Evolutionary conservation across 2,113 vertebrate species (phyloP).

Genomic region (Machaerirhynchus nigripectus): DNA sequence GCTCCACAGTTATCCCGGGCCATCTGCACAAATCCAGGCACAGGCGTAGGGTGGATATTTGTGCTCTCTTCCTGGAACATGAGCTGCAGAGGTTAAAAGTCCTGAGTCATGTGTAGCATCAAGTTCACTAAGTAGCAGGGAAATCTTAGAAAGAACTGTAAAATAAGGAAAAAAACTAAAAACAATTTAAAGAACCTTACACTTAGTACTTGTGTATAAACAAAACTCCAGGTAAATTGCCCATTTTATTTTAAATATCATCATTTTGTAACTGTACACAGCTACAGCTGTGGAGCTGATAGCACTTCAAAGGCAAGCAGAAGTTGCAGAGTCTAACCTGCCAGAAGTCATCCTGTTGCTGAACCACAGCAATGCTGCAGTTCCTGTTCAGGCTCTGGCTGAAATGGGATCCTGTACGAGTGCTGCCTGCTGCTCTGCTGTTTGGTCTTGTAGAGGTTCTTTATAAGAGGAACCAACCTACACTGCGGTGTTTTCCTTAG

Average conservation of each 20-base stretch:
- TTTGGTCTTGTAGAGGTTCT: not conserved
- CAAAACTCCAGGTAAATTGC: not conserved
- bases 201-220: not conserved
- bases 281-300: not conserved
- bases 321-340: not conserved
- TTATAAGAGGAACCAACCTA: not conserved
- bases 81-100: not conserved
- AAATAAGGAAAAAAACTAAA: not conserved
- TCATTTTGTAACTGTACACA: not conserved
- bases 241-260: not conserved
- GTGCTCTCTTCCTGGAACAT: not conserved
- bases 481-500: not conserved
- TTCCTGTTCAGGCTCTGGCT: not conserved
- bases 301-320: not conserved
- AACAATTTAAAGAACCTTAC: not conserved
- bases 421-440: fast-evolving
- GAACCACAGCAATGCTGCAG: not conserved
- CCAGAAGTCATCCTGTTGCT: not conserved
- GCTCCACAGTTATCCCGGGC: not conserved
- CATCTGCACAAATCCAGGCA: not conserved
- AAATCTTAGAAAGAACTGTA: not conserved
- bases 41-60: not conserved
- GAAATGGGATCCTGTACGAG: not conserved
- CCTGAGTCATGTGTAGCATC: not conserved
- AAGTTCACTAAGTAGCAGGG: not conserved